Conservation (phyloP, 2,888 invertebrate genomes). For the Lasioglossum villosulum region DNA sequence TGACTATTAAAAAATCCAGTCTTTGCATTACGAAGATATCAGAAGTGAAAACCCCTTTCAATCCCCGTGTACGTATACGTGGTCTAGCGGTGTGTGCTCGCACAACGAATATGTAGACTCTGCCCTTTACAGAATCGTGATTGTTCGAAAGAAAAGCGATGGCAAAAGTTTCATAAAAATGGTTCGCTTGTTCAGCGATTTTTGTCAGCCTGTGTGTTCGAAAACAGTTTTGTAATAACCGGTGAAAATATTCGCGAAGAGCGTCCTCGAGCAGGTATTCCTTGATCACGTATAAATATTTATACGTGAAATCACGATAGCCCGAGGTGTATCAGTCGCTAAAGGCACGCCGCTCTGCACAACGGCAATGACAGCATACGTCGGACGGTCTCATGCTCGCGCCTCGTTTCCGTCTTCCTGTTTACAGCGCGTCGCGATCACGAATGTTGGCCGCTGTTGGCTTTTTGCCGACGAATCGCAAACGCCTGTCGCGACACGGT, state of each 20-base stretch:
- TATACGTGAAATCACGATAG: slow-evolving; percentile 19
- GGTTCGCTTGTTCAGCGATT: neutral
- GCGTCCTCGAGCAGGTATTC: neutral
- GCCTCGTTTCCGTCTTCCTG: slow-evolving; percentile 60
- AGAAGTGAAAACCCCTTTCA: no score
- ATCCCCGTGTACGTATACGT: no score
- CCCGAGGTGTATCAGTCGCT: neutral
- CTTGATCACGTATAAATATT: slow-evolving; percentile 28
- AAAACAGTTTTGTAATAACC: neutral
- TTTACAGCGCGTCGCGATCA: slow-evolving; percentile 50
- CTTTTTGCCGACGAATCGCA: slow-evolving; percentile 46
- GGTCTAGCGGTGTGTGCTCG: no score
- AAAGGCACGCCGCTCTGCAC: neutral
- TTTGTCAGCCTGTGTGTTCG: neutral
- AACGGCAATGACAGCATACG: neutral
- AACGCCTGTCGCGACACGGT: slow-evolving; percentile 7
- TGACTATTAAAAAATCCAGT: no score
- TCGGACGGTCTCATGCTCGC: neutral
- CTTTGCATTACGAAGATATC: no score
- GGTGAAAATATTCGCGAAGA: neutral
- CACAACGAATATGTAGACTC: no score
- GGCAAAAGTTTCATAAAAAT: neutral
- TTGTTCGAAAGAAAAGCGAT: neutral
- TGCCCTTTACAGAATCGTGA: no score
- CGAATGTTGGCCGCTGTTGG: slow-evolving; percentile 35